Percentiles rank a stretch among this genome's conserved stretches.
Conservation (phyloP, 1,140 invertebrate genomes). For the Drosophila ogumai region DNA sequence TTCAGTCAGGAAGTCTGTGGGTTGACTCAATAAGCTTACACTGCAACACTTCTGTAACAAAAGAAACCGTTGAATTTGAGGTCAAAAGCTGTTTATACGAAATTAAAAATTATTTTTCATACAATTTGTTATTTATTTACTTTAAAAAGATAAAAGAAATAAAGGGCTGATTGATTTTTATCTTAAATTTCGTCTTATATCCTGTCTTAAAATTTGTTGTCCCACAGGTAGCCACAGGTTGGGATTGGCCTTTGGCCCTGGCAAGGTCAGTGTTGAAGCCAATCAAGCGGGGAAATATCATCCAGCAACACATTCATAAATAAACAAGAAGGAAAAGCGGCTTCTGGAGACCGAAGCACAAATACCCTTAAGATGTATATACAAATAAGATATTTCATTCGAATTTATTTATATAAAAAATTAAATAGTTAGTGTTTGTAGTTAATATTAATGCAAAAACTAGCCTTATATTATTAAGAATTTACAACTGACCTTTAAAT, state of each 20-base stretch:
- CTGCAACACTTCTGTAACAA: neutral
- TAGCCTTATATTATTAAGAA: neutral
- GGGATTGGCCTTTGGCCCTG: slow-evolving; percentile 19
- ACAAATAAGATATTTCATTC: neutral
- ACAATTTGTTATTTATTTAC: neutral
- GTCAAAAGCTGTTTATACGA: neutral
- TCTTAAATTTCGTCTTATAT: too few relatives aligned
- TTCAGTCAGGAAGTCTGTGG: slow-evolving; percentile 14
- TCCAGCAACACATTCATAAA: slow-evolving; percentile 23
- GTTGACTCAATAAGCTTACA: slow-evolving; percentile 12
- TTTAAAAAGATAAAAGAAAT: neutral
- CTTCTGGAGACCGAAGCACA: neutral
- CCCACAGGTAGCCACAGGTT: slow-evolving; percentile 1
- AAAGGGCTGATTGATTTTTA: neutral
- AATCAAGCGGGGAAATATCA: slow-evolving; percentile 28
- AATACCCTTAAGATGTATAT: neutral
- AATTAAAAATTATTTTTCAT: neutral
- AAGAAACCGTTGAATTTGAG: too few relatives aligned
- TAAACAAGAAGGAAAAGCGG: neutral
- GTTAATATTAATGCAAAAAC: neutral
- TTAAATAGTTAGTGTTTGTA: neutral
- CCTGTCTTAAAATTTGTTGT: too few relatives aligned
- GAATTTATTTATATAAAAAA: neutral
- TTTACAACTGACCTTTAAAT: too few relatives aligned
- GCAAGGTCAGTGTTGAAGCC: slow-evolving; percentile 22